Evolutionary conservation across 1,140 invertebrate genomes (phyloP).

Genomic region (Lucilia sericata): DNA sequence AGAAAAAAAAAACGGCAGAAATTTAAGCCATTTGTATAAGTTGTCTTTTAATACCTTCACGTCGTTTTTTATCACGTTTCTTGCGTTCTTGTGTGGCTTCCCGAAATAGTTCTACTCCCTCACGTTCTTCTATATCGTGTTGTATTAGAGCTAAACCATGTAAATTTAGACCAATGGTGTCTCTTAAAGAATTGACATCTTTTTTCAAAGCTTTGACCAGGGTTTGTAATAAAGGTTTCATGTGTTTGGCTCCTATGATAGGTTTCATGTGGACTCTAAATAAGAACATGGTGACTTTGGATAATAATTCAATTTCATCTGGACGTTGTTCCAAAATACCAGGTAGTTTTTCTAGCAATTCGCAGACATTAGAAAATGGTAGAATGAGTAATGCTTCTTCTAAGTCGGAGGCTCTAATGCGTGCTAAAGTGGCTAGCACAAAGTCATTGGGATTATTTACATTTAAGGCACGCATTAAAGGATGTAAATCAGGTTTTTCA

Average conservation of each 20-base stretch:
- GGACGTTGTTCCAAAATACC: conserved; percentile 74
- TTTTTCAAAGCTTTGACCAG: conserved; percentile 56
- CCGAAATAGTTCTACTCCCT: conserved; percentile 84
- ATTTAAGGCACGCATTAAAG: conserved; percentile 84
- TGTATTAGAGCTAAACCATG: conserved; percentile 85
- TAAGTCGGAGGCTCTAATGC: conserved; percentile 86
- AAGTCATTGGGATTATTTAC: conserved; percentile 81
- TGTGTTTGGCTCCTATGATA: conserved; percentile 76
- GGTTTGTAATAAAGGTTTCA: conserved; percentile 76
- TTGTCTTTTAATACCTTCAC: conserved; percentile 77
- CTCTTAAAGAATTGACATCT: conserved; percentile 70
- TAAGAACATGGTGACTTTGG: conserved; percentile 82
- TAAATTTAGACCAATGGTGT: conserved; percentile 89
- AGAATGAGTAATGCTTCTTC: conserved; percentile 90
- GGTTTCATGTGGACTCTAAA: conserved; percentile 88
- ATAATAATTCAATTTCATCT: conserved; percentile 81
- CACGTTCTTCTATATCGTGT: conserved; percentile 81
- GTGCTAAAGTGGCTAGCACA: conserved; percentile 82
- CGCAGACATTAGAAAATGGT: conserved; percentile 84
- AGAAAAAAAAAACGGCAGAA: background rate
- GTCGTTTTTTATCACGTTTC: conserved; percentile 77
- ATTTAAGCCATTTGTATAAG: conserved; percentile 50
- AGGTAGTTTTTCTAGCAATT: conserved; percentile 81
- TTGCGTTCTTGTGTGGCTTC: conserved; percentile 80
- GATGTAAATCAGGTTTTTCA: conserved; percentile 71